Conservation (phyloP, 1,140 invertebrate genomes). For the Aphidius gifuensis region DNA sequence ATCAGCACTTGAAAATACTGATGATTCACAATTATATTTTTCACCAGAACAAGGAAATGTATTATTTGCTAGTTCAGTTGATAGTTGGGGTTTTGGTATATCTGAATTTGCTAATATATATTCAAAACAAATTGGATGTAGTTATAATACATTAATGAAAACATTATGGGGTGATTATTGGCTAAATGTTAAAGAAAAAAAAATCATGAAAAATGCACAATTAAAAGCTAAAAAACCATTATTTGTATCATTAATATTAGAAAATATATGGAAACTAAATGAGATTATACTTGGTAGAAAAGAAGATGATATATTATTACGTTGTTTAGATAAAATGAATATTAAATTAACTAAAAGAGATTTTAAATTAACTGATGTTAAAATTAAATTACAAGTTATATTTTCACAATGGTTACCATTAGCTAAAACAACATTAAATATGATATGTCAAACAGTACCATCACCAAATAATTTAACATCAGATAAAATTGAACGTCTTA, state of each 20-base stretch:
- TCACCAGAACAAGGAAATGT: constrained; percentile 92
- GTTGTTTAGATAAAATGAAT: constrained; percentile 78
- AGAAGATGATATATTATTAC: constrained; percentile 78
- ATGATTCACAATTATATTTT: constrained; percentile 89
- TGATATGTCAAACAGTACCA: constrained; percentile 78
- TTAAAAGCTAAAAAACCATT: constrained; percentile 93
- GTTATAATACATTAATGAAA: constrained; percentile 62
- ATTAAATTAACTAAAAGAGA: constrained; percentile 77
- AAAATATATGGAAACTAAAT: constrained; percentile 92
- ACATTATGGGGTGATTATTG: constrained; percentile 97
- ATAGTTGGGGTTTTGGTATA: constrained; percentile 95
- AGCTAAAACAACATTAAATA: constrained; percentile 73
- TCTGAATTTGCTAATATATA: constrained; percentile 87
- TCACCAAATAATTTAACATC: constrained; percentile 74
- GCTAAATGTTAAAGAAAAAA: constrained; percentile 82
- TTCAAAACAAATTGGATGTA: constrained; percentile 73
- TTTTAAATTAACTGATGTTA: constrained; percentile 73
- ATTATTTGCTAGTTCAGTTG: constrained; percentile 91
- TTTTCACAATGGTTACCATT: constrained; percentile 88
- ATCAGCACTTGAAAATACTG: constrained; percentile 77
- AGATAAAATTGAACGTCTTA: constrained; percentile 65
- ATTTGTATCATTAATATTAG: constrained; percentile 93
- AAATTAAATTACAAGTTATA: constrained; percentile 76
- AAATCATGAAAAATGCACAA: constrained; percentile 86
- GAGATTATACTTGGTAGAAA: constrained; percentile 74